These are phyloP conservation scores for Moxostoma hubbsi DNA, from an alignment of 2,797 vertebrate genomes.

Conservation along the genomic window DNA sequence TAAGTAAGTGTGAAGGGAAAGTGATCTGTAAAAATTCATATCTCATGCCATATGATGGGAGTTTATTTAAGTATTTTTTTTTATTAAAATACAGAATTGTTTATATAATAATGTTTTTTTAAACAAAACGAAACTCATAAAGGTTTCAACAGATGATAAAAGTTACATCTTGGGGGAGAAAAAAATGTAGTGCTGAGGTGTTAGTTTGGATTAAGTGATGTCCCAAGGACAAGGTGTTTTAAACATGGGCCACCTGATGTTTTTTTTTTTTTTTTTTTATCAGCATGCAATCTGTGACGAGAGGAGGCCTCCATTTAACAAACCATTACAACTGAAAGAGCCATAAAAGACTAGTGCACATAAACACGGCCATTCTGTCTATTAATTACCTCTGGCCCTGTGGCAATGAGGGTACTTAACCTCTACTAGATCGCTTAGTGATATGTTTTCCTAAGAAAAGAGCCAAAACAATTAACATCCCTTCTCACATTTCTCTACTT, in stretches of 20 bases:
- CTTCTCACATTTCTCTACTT: constrained; percentile 88
- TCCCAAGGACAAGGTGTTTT: constrained; percentile 26
- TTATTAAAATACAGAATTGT: background rate
- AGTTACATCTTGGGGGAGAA: background rate
- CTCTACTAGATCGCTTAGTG: constrained; percentile 86
- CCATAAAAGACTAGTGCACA: constrained; percentile 61
- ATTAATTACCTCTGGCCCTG: constrained; percentile 74
- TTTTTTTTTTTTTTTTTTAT: constrained; percentile 52
- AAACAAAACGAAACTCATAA: background rate
- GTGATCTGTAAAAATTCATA: constrained; percentile 33
- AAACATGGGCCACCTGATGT: constrained; percentile 55
- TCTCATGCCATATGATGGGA: too few relatives aligned
- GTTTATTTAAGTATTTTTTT: too few relatives aligned
- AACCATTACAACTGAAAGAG: constrained; percentile 47
- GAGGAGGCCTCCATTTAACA: background rate
- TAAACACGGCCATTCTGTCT: constrained; percentile 71
- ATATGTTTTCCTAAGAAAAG: constrained; percentile 87
- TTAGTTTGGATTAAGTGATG: constrained; percentile 24
- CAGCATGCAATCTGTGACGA: constrained; percentile 49
- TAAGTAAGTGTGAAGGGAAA: constrained; percentile 48
- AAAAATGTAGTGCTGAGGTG: constrained; percentile 4
- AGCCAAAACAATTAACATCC: constrained; percentile 91
- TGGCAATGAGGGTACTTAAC: constrained; percentile 78
- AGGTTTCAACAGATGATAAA: background rate
- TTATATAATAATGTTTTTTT: constrained; percentile 4